Conservation (phyloP, 2,888 invertebrate genomes). For the Agrilus cyanescens region DNA sequence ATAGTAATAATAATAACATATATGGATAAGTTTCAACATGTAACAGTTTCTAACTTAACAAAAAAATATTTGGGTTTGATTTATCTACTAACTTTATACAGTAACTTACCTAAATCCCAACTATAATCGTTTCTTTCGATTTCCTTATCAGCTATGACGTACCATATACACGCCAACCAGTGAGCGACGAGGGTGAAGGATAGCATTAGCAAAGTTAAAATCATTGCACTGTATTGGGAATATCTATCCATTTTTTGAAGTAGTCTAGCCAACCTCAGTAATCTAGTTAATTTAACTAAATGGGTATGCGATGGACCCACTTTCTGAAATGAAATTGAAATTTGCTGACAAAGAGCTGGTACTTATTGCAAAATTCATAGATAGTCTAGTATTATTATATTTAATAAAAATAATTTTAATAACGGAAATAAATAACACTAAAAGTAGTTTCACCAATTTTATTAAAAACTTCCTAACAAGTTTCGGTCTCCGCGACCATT, state of each 20-base stretch:
- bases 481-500: too few species aligned
- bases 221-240: slow-evolving; percentile 91
- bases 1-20: too few species aligned
- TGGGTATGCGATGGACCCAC: slow-evolving; percentile 36
- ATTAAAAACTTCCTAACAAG: too few species aligned
- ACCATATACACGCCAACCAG: slow-evolving; percentile 97
- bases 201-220: slow-evolving; percentile 85
- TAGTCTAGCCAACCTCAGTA: slow-evolving; percentile 77
- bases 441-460: neutral
- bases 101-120: slow-evolving; percentile 70
- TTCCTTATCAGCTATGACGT: slow-evolving; percentile 86
- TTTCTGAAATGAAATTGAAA: slow-evolving; percentile 8
- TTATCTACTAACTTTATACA: too few species aligned
- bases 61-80: too few species aligned
- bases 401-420: too few species aligned
- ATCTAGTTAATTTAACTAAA: slow-evolving; percentile 82
- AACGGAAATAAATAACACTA: too few species aligned
- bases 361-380: too few species aligned
- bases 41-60: too few species aligned
- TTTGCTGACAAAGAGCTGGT: too few species aligned
- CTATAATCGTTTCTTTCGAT: slow-evolving; percentile 50
- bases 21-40: too few species aligned
- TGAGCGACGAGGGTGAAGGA: slow-evolving; percentile 90
- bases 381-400: too few species aligned
- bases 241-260: slow-evolving; percentile 95